A percentile compares a stretch with the other conserved stretches of the same genome.
These are phyloP conservation scores for Asobara japonica DNA, from an alignment of 1,140 invertebrate species.

Conservation along the genomic window DNA sequence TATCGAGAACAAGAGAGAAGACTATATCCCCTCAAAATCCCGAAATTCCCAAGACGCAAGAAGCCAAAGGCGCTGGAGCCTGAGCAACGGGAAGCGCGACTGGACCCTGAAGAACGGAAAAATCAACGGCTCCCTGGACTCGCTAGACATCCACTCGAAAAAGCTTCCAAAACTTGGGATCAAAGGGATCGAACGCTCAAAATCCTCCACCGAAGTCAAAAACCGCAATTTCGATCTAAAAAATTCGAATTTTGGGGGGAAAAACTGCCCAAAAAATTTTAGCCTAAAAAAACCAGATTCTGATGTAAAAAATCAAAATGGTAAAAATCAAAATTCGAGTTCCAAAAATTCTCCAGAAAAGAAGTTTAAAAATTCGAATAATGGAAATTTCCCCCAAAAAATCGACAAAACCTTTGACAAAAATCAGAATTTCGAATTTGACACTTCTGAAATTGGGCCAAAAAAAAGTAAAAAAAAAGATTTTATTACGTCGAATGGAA, in stretches of 20 bases:
- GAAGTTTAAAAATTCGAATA: background rate
- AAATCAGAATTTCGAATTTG: too few relatives aligned
- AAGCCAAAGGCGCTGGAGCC: slow-evolving; percentile 66
- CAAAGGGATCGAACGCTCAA: slow-evolving; percentile 15
- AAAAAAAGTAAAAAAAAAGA: too few relatives aligned
- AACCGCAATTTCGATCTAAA: slow-evolving; percentile 13
- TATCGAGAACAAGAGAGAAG: slow-evolving; percentile 52
- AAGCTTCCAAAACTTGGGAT: background rate
- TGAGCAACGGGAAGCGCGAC: slow-evolving; percentile 50
- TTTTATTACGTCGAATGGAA: too few relatives aligned
- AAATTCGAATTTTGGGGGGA: background rate
- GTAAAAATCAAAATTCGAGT: background rate
- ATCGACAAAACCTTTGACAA: too few relatives aligned
- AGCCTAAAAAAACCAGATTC: slow-evolving; percentile 38
- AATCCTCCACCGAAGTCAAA: slow-evolving; percentile 35
- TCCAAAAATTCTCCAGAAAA: background rate
- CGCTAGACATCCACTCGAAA: background rate
- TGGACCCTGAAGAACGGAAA: slow-evolving; percentile 42
- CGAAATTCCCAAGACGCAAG: slow-evolving; percentile 53
- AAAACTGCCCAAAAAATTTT: slow-evolving; percentile 10
- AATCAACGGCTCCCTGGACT: slow-evolving; percentile 34
- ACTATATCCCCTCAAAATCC: slow-evolving; percentile 57
- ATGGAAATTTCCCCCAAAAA: background rate
- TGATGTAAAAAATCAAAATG: background rate
- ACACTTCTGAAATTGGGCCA: too few relatives aligned